These are phyloP conservation scores for Enoplosus armatus DNA, from an alignment of 2,797 vertebrate genomes.

Conservation along the genomic window DNA sequence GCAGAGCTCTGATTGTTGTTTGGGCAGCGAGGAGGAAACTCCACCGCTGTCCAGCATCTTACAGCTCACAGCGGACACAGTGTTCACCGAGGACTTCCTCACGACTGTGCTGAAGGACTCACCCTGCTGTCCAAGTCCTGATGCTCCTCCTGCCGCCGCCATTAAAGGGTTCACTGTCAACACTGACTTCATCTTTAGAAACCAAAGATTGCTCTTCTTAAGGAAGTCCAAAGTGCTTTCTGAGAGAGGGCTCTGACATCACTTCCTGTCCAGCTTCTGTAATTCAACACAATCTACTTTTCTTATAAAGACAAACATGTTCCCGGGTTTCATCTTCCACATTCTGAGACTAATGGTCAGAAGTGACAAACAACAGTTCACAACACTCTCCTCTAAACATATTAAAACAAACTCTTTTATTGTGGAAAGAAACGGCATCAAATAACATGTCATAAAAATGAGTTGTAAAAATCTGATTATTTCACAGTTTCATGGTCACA, in stretches of 20 bases:
- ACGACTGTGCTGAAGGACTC: neutral
- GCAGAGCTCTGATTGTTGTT: slow-evolving; percentile 75
- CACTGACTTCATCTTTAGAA: neutral
- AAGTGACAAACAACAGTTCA: too few relatives aligned
- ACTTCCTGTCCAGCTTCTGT: neutral
- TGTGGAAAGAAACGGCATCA: too few relatives aligned
- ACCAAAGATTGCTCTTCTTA: neutral
- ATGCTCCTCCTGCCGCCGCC: too few relatives aligned
- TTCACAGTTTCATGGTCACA: too few relatives aligned
- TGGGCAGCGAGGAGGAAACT: slow-evolving; percentile 77
- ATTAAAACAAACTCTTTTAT: too few relatives aligned
- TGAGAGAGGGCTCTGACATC: neutral
- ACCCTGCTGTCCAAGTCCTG: neutral
- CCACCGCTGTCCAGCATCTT: slow-evolving; percentile 68
- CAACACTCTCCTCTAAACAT: too few relatives aligned
- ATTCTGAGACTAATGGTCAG: neutral
- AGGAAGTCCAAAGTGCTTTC: neutral
- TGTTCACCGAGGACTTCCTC: slow-evolving; percentile 40
- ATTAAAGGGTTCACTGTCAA: too few relatives aligned
- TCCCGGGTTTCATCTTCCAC: too few relatives aligned
- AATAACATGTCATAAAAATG: too few relatives aligned
- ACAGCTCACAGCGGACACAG: neutral
- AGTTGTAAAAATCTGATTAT: too few relatives aligned
- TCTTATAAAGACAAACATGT: too few relatives aligned
- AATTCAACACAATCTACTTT: neutral